Evolutionary conservation across 1,140 invertebrate species (phyloP).

Genomic region (Ceratoteleas bidentatus): DNA sequence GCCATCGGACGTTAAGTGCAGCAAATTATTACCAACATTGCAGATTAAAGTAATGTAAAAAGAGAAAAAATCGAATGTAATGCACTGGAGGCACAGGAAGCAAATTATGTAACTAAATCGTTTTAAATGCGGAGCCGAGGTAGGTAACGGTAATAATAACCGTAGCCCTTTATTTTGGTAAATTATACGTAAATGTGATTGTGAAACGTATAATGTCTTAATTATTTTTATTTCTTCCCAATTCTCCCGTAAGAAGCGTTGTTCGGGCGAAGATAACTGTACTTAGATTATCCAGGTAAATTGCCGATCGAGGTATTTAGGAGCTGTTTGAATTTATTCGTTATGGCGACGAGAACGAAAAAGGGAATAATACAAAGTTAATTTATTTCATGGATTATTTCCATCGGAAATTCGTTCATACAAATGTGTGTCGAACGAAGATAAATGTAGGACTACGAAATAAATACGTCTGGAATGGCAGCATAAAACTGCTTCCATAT

Average conservation of each 20-base stretch:
- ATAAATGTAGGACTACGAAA: no score
- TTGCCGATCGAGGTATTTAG: slow-evolving; percentile 15
- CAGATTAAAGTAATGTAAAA: no score
- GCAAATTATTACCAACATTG: no score
- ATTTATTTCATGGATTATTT: slow-evolving; percentile 18
- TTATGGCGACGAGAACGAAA: not conserved
- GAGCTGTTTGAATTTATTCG: slow-evolving; percentile 30
- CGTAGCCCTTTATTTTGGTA: slow-evolving; percentile 24
- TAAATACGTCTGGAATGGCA: no score
- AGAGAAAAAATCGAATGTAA: no score
- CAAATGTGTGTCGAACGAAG: no score
- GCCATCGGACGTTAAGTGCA: no score
- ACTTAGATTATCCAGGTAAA: slow-evolving; percentile 37
- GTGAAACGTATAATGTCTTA: slow-evolving; percentile 45
- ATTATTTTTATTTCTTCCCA: slow-evolving; percentile 14
- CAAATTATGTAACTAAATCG: slow-evolving; percentile 10
- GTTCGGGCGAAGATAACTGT: slow-evolving; percentile 43
- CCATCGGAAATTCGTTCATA: no score
- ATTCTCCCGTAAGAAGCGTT: slow-evolving; percentile 39
- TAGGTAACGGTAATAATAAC: no score
- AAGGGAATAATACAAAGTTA: slow-evolving; percentile 7
- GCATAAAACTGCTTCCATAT: no score
- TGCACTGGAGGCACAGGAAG: no score
- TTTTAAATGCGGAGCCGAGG: slow-evolving; percentile 17
- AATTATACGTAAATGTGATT: slow-evolving; percentile 25